Conservation (phyloP, 2,888 invertebrate genomes). For the Rhagium mordax region DNA sequence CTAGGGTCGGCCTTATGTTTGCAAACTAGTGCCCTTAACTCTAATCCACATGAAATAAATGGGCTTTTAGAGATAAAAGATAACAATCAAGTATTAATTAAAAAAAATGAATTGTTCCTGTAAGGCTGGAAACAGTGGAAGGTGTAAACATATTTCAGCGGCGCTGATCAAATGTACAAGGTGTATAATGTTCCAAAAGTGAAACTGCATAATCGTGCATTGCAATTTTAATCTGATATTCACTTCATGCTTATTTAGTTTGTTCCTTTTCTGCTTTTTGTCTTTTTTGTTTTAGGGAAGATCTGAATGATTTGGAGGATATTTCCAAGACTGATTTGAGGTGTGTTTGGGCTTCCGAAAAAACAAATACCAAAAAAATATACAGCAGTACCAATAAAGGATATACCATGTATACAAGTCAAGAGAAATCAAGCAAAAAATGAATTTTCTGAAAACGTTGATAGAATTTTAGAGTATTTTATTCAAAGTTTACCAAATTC, state of each 20-base stretch:
- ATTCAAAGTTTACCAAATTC: too few relatives aligned
- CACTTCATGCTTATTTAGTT: slow-evolving; percentile 19
- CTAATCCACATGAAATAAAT: slow-evolving; percentile 15
- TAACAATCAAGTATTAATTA: neutral
- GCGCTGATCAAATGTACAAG: slow-evolving; percentile 33
- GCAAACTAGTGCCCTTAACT: slow-evolving; percentile 18
- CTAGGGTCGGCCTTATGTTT: too few relatives aligned
- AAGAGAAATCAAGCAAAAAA: too few relatives aligned
- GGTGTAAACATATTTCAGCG: slow-evolving; percentile 33
- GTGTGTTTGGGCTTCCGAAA: slow-evolving; percentile 26
- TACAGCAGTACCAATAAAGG: neutral
- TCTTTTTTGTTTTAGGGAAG: slow-evolving; percentile 36
- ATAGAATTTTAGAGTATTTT: too few relatives aligned
- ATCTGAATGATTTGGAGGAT: slow-evolving; percentile 27
- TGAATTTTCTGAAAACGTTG: too few relatives aligned
- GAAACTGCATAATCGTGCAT: slow-evolving; percentile 25
- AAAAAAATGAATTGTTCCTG: slow-evolving; percentile 30
- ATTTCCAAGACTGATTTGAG: slow-evolving; percentile 37
- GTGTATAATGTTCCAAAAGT: neutral
- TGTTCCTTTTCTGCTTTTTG: neutral
- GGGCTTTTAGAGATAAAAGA: neutral
- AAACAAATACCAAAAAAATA: neutral
- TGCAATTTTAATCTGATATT: slow-evolving; percentile 25
- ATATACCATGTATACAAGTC: too few relatives aligned
- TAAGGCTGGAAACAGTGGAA: slow-evolving; percentile 28